Conservation (phyloP, 2,113 vertebrate species). For the Tachysurus vachellii region DNA sequence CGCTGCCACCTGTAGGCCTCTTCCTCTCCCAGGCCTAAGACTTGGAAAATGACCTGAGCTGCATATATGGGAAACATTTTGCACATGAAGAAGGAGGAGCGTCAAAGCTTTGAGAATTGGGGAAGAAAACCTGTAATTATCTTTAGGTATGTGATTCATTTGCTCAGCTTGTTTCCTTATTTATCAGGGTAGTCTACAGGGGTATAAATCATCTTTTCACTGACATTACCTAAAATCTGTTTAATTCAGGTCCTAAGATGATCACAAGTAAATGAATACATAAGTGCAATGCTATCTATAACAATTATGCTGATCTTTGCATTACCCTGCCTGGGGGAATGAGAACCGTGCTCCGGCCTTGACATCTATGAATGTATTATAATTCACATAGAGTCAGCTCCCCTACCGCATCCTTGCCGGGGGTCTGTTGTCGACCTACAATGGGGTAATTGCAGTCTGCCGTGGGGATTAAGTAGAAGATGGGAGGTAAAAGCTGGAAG, state of each 20-base stretch:
- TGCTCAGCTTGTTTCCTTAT: neutral
- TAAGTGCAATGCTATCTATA: neutral
- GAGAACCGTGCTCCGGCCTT: neutral
- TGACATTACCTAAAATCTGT: neutral
- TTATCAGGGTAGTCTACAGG: neutral
- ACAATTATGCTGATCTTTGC: neutral
- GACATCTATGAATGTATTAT: slow-evolving; percentile 14
- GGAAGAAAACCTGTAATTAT: neutral
- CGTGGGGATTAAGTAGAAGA: slow-evolving; percentile 55
- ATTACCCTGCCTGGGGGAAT: neutral
- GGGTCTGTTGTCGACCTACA: slow-evolving; percentile 59
- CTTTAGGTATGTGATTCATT: neutral
- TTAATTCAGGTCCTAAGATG: neutral
- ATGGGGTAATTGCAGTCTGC: slow-evolving; percentile 68
- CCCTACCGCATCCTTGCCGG: slow-evolving; percentile 45
- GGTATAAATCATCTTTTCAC: neutral
- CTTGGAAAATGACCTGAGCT: neutral
- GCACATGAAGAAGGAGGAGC: neutral
- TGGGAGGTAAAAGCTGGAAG: slow-evolving; percentile 39
- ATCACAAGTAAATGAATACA: neutral
- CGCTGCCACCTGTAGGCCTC: slow-evolving; percentile 47
- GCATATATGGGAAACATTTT: neutral
- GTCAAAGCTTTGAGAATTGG: neutral
- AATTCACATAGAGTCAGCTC: neutral
- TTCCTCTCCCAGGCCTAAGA: slow-evolving; percentile 25